Percentiles rank a stretch among this genome's conserved stretches.
Evolutionary conservation across 1,140 invertebrate species (phyloP).

Genomic region (Caenorhabditis tropicalis): DNA sequence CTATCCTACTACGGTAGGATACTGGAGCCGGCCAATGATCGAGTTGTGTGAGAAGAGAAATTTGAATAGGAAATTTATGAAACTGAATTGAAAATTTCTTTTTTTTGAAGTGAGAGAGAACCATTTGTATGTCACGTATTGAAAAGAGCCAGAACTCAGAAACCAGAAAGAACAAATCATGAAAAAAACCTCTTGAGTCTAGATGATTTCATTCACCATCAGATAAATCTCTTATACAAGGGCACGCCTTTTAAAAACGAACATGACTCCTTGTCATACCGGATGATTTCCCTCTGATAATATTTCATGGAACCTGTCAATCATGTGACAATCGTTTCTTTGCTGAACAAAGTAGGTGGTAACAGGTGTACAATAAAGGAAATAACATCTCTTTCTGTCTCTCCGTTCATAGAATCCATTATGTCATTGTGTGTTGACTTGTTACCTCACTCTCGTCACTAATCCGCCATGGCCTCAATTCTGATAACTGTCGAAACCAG

Average conservation of each 20-base stretch:
- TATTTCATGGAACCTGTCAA: background rate
- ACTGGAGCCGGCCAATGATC: conserved; percentile 30
- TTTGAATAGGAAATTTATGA: background rate
- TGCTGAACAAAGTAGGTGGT: conserved; percentile 36
- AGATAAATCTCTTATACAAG: too few species aligned
- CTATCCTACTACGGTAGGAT: conserved; percentile 28
- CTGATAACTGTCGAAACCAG: conserved; percentile 1
- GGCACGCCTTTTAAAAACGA: too few species aligned
- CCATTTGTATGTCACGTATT: too few species aligned
- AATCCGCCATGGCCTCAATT: conserved; percentile 40
- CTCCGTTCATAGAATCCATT: conserved; percentile 28
- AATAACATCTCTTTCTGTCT: conserved; percentile 36
- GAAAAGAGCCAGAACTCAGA: too few species aligned
- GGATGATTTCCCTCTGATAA: background rate
- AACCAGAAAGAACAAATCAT: too few species aligned
- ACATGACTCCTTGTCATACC: background rate
- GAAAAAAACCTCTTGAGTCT: too few species aligned
- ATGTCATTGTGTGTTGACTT: conserved; percentile 45
- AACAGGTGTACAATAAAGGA: conserved; percentile 38
- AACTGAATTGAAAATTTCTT: background rate
- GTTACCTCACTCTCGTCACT: conserved; percentile 35
- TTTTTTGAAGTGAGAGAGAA: too few species aligned
- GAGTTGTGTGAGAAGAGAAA: background rate
- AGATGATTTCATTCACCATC: too few species aligned
- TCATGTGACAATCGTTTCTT: conserved; percentile 23